Conservation (phyloP, 2,113 vertebrate species). For the Loxodonta africana region DNA sequence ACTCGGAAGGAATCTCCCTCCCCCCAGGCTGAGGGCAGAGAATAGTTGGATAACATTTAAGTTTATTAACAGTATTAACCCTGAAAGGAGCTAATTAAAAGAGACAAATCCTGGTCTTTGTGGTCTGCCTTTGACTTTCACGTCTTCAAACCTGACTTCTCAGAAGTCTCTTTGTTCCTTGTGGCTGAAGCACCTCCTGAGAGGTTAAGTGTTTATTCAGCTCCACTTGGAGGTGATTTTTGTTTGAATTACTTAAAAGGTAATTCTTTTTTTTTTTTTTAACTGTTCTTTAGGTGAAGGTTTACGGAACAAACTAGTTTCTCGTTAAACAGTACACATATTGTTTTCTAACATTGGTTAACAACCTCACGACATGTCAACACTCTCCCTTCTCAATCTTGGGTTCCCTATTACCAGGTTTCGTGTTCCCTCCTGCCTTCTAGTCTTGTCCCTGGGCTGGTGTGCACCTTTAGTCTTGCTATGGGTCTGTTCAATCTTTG, state of each 20-base stretch:
- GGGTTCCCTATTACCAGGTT: too few relatives aligned
- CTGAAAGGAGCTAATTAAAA: constrained; percentile 27
- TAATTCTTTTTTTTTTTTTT: constrained; percentile 2
- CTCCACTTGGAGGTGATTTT: neutral
- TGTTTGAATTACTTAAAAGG: neutral
- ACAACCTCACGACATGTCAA: too few relatives aligned
- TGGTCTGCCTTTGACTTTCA: neutral
- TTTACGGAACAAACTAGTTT: too few relatives aligned
- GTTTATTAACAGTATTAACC: neutral
- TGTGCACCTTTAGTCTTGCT: too few relatives aligned
- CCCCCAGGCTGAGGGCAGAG: neutral
- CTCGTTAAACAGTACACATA: too few relatives aligned
- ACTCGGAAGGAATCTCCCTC: fast-evolving
- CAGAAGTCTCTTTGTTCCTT: neutral
- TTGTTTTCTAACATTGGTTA: too few relatives aligned
- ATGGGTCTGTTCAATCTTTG: too few relatives aligned
- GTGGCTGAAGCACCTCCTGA: neutral
- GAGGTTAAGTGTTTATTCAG: neutral
- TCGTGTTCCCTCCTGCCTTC: too few relatives aligned
- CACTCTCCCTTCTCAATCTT: too few relatives aligned
- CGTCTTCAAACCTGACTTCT: constrained; percentile 29
- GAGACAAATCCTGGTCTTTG: neutral
- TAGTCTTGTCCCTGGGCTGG: too few relatives aligned
- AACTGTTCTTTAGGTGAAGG: too few relatives aligned
- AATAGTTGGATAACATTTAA: neutral